A percentile compares a stretch with the other conserved stretches of the same genome.
phyloP scores from a whole-genome alignment of 2,888 invertebrate species.

The Idaea aversata region DNA sequence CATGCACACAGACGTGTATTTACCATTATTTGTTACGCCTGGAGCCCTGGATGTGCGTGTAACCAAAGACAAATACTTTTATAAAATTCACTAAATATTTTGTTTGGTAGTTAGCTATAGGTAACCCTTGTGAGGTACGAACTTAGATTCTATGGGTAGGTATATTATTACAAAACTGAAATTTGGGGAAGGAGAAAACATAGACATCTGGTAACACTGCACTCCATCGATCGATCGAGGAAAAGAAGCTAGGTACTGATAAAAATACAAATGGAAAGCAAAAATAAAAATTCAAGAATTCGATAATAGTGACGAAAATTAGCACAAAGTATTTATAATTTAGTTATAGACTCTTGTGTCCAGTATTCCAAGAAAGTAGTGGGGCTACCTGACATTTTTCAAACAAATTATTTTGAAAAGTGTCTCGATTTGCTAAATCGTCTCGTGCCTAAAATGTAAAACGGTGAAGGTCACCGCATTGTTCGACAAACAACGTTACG shows the following conservation, averaged over 20 bases:
- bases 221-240: slow-evolving; percentile 4
- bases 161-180: too few species aligned
- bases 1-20: too few species aligned
- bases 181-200: neutral
- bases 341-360: neutral
- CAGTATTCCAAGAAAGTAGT: neutral
- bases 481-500: slow-evolving; percentile 33
- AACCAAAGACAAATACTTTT: too few species aligned
- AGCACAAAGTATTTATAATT: neutral
- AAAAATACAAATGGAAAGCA: neutral
- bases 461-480: slow-evolving; percentile 55
- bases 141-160: too few species aligned
- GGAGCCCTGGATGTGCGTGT: too few species aligned
- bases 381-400: neutral
- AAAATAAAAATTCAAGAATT: neutral
- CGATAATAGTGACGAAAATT: neutral
- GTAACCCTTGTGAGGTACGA: too few species aligned
- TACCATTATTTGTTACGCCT: too few species aligned
- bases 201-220: slow-evolving; percentile 3
- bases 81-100: too few species aligned
- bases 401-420: neutral
- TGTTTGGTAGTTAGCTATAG: too few species aligned
- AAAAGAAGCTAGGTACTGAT: neutral
- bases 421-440: slow-evolving; percentile 55
- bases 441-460: slow-evolving; percentile 68